Base-by-base conservation (phyloP, 2,888 invertebrate genomes). In the Leistus spinibarbis region DNA sequence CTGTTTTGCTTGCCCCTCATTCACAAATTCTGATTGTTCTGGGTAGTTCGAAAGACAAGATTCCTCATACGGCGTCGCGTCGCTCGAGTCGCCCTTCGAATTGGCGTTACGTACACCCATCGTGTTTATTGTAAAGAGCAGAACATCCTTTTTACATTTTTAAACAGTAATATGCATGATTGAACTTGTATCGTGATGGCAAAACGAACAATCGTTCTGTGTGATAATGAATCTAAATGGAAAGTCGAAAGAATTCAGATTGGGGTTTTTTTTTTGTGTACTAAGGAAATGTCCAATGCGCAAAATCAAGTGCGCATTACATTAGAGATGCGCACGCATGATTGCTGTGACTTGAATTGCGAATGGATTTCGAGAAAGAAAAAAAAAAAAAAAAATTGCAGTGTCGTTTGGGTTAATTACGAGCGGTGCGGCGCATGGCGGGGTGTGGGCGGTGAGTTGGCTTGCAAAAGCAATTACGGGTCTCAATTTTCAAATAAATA, bases 21-120 rank as follows among this genome's bases (percentile, higher is more conserved):
- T 73, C 67, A 73, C 66, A 66, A 67, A 73, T 66, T 66, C 73
- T n/a, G n/a, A n/a, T n/a, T n/a, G n/a, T n/a, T n/a, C n/a, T n/a
- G n/a, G n/a, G n/a, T n/a, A n/a, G n/a, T n/a, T n/a, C n/a, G n/a
- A n/a, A n/a, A n/a, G n/a, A n/a, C n/a, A n/a, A n/a, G n/a, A n/a
- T n/a, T n/a, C n/a, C n/a, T n/a, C n/a, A n/a, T n/a, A n/a, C n/a
- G n/a, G n/a, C n/a, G n/a, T n/a, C n/a, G 7, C 22, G 60, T 19
- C 19, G 17, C 54, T 54, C 3, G 54, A 16, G 17, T 17, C 17
- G 5, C 54, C 2, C 54, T 54, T 3, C 17, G 54, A 16, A 54
- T 54, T 13, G 13, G 17, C 54, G 17, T 54, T 53, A 53, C 17
- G 54, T 54, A 54, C 54, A 17, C 54, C 54, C 54, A 54, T 17